Base-by-base conservation (phyloP, 2,113 vertebrate species). In the Plecturocebus donacophilus region DNA sequence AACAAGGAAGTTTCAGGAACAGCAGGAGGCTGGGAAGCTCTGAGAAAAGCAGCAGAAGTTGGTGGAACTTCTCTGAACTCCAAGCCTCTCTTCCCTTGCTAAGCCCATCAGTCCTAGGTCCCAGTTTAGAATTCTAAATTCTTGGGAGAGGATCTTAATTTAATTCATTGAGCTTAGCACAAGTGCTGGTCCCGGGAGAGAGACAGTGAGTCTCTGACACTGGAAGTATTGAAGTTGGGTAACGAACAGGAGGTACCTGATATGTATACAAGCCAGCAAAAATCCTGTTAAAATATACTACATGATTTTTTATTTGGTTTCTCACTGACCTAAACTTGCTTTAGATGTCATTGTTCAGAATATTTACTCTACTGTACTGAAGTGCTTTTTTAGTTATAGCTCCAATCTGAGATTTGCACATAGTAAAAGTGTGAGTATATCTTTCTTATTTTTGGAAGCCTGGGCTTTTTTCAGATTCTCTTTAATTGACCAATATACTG, bases 401-500 rank as follows among this genome's bases (percentile, higher is more conserved):
- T 91, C 32, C 19, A 17, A 52, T 89, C 7, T 3, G 73, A 92
- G 47, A 85, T 94, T 89, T 92, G 19, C 30, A 76, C 64, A 40
- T 11, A 47, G 3, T 86, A 42, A 35, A 95, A 16, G n/a, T 79
- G 19, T 47, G 54, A 81, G 8, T 64, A 6, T 61, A 14, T 68
- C 75, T 96, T 95, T 49, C 9, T 12, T 75, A 16, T 86, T 85
- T 94, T 73, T n/a, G 21, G 61, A 89, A 85, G 35, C 10, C 81
- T 91, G 20, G 12, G 2, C 16, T 30, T 73, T 90, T 76, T 68
- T 61, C 25, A n/a, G 25, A 4, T 47, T 80, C 30, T 89, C 77
- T 94, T 94, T 89, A 90, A 76, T 87, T 79, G 56, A 77, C 54
- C 35, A 66, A 45, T 17, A 80, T 95, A 77, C 56, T 75, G 64